Evolutionary conservation across 35 echinoderm and acorn worm genomes (phyloP).

Genomic region (Apostichopus parvimensis): DNA sequence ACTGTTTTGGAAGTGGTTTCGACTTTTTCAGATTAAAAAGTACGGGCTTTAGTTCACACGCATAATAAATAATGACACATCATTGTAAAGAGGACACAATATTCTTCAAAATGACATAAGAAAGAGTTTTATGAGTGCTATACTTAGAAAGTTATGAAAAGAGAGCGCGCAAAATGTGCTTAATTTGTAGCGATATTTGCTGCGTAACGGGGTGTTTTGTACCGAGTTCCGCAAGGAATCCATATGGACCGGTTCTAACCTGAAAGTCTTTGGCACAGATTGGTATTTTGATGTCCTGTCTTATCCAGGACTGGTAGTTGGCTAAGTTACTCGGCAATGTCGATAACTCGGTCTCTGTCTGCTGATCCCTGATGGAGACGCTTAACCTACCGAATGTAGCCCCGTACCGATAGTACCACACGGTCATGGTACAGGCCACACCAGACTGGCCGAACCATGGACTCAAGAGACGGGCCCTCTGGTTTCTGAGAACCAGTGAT

Average conservation of each 20-base stretch:
- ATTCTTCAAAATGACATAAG: too few species aligned
- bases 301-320: constrained; percentile 44
- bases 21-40: too few species aligned
- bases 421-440: constrained; percentile 25
- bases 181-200: too few species aligned
- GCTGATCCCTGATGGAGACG: not conserved
- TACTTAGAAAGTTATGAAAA: too few species aligned
- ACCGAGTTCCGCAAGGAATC: too few species aligned
- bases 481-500: not conserved
- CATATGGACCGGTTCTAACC: constrained; percentile 9
- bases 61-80: too few species aligned
- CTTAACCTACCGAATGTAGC: constrained; percentile 13
- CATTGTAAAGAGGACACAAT: too few species aligned
- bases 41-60: too few species aligned
- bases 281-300: constrained; percentile 30
- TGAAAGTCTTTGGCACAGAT: constrained; percentile 45
- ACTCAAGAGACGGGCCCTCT: constrained; percentile 43
- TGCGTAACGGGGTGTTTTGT: too few species aligned
- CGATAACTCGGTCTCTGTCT: not conserved
- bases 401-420: constrained; percentile 64
- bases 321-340: not conserved
- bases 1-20: too few species aligned
- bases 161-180: too few species aligned
- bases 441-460: constrained; percentile 36
- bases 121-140: too few species aligned